These are phyloP conservation scores for Notarius lentiginosus DNA, from an alignment of 2,113 vertebrate genomes.

Conservation along the genomic window DNA sequence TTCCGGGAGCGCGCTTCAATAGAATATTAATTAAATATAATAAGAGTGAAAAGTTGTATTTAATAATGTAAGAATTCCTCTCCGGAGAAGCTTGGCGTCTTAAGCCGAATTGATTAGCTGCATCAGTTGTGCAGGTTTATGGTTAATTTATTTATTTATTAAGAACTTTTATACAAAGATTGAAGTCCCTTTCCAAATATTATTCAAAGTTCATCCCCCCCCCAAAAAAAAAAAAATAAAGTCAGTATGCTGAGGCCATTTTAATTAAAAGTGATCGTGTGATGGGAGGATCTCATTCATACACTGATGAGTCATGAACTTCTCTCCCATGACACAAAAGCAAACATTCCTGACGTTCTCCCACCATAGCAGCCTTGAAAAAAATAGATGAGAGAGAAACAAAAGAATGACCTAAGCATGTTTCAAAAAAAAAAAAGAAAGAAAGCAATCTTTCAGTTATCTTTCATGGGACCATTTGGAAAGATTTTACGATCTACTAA, in stretches of 20 bases:
- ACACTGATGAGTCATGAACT: slow-evolving; percentile 30
- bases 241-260: background rate
- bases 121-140: slow-evolving; percentile 21
- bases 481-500: slow-evolving; percentile 61
- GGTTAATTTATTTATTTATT: background rate
- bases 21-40: slow-evolving; percentile 78
- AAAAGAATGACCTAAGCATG: background rate
- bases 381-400: background rate
- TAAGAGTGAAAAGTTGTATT: slow-evolving; percentile 67
- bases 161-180: background rate
- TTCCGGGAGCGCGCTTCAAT: slow-evolving; percentile 69
- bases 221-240: background rate
- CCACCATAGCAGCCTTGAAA: background rate
- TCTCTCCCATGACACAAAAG: background rate
- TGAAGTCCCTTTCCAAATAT: background rate
- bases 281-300: slow-evolving; percentile 20
- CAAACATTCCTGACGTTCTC: slow-evolving; percentile 2
- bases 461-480: background rate
- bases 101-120: slow-evolving; percentile 53
- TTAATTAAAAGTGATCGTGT: slow-evolving; percentile 31
- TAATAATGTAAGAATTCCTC: slow-evolving; percentile 73
- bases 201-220: slow-evolving; percentile 31
- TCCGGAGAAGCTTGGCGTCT: slow-evolving; percentile 60
- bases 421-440: background rate
- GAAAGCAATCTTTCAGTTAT: background rate